These are phyloP conservation scores for Drosophila colorata DNA, from an alignment of 2,888 invertebrate species.

Conservation along the genomic window DNA sequence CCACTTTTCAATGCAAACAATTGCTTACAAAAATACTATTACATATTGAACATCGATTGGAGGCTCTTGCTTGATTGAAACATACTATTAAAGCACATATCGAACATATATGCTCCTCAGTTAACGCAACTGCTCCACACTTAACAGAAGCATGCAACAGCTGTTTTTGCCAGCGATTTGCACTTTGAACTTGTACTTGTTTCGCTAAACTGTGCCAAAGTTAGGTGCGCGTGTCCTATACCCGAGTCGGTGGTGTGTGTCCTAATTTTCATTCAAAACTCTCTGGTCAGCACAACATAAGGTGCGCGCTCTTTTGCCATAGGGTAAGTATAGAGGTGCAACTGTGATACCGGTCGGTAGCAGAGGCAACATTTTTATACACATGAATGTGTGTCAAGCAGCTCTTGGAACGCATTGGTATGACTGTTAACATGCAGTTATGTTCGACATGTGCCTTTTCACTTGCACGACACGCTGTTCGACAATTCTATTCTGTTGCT, in stretches of 20 bases:
- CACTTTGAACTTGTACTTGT: constrained; percentile 71
- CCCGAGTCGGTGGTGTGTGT: constrained; percentile 29
- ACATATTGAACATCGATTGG: neutral
- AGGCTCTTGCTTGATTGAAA: neutral
- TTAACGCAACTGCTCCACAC: constrained; percentile 23
- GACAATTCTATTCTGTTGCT: neutral
- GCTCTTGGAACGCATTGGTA: constrained; percentile 13
- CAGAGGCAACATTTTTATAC: constrained; percentile 20
- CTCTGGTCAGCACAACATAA: constrained; percentile 33
- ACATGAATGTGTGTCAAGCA: neutral
- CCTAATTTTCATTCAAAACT: constrained; percentile 29
- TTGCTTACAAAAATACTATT: neutral
- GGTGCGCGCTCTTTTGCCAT: constrained; percentile 39
- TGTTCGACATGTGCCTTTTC: constrained; percentile 7
- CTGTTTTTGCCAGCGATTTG: constrained; percentile 45
- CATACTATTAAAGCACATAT: neutral
- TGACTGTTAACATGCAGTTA: constrained; percentile 34
- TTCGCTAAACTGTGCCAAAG: constrained; percentile 47
- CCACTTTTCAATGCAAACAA: neutral
- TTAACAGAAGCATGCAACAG: constrained; percentile 40
- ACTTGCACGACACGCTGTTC: constrained; percentile 3
- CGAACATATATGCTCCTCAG: constrained; percentile 27
- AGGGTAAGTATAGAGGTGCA: constrained; percentile 26
- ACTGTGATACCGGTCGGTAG: constrained; percentile 37
- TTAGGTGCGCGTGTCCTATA: constrained; percentile 59